These are phyloP conservation scores for Arion vulgaris DNA, from an alignment of 1,140 invertebrate species.

Conservation along the genomic window DNA sequence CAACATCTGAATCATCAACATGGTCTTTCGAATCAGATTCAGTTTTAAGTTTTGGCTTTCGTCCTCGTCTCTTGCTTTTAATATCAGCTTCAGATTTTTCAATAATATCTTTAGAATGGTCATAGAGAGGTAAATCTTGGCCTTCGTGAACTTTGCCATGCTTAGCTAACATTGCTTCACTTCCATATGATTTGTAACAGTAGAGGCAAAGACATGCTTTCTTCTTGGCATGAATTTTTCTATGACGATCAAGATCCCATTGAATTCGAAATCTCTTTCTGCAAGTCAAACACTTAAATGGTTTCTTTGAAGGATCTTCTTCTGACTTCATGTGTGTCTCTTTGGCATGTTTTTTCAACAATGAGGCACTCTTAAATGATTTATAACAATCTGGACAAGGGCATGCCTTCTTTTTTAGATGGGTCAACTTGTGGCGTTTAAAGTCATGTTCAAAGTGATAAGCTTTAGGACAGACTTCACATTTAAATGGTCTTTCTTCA, in stretches of 20 bases:
- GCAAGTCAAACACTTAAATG: conserved; percentile 28
- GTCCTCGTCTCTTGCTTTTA: neutral
- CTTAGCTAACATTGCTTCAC: conserved; percentile 12
- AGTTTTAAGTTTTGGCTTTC: neutral
- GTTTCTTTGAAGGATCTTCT: conserved; percentile 2
- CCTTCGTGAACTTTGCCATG: conserved; percentile 18
- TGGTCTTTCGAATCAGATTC: neutral
- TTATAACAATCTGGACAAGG: conserved; percentile 35
- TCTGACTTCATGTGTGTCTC: conserved; percentile 22
- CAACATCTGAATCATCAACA: neutral
- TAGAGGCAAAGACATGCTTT: conserved; percentile 23
- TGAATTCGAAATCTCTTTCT: conserved; percentile 29
- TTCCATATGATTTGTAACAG: conserved; percentile 19
- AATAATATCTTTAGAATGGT: conserved; percentile 26
- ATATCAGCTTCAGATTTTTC: neutral
- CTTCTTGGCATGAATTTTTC: conserved; percentile 31
- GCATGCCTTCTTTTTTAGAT: conserved; percentile 35
- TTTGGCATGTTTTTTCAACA: conserved; percentile 27
- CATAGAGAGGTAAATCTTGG: conserved; percentile 15
- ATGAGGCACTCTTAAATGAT: conserved; percentile 24
- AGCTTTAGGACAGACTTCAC: conserved; percentile 27
- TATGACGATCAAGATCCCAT: conserved; percentile 30
- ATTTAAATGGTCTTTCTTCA: conserved; percentile 34
- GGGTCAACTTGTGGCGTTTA: conserved; percentile 25
- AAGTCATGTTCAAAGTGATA: conserved; percentile 33